Evolutionary conservation across 2,888 invertebrate species (phyloP), one percentile per base, ranked within the genome.

Genomic region (Andrena praecox): DNA sequence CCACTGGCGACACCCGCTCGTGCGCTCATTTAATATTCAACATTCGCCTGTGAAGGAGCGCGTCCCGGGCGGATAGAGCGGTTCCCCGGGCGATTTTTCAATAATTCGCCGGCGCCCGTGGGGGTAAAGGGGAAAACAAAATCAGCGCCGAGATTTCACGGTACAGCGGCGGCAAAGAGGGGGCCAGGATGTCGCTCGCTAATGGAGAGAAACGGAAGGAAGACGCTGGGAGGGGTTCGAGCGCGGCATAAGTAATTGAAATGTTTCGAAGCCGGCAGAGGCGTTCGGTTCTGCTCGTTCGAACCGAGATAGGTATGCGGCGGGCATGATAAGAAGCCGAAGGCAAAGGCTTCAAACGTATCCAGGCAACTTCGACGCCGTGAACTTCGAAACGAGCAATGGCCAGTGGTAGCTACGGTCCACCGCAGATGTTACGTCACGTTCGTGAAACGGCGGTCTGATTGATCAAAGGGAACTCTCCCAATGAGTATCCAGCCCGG

Each of bases 401-500:
- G 82, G 75, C 80, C 63, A 56, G 52, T 20, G 69, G 42, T 63
- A 71, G 67, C 42, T 73, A 72, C 66, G 80, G 67, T 70, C 77
- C 77, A 73, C 77, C 80, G 78, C 85, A 62, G 75, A 85, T 85
- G 78, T 86, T 86, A 74, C 87, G 77, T 86, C 86, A 86, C 88
- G 87, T 87, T 62, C 84, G 67, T 48, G 71, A 77, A 80, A 76
- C 76, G 64, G 16, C 42, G 68, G 75, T 76, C 83, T 87, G 87
- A 88, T 88, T 88, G 88, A 84, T 88, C 88, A 88, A 88, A 88
- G 88, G 82, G 78, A 84, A 70, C 60, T 24, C 64, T 50, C n/a
- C 20, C 31, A 68, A 80, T 63, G 79, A 81, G 64, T 77, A 68
- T 72, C 76, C 69, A 20, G 59, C 63, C 48, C 50, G 35, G 31